Evolutionary conservation across 2,113 vertebrate genomes (phyloP).

Genomic region (Sturnira hondurensis): DNA sequence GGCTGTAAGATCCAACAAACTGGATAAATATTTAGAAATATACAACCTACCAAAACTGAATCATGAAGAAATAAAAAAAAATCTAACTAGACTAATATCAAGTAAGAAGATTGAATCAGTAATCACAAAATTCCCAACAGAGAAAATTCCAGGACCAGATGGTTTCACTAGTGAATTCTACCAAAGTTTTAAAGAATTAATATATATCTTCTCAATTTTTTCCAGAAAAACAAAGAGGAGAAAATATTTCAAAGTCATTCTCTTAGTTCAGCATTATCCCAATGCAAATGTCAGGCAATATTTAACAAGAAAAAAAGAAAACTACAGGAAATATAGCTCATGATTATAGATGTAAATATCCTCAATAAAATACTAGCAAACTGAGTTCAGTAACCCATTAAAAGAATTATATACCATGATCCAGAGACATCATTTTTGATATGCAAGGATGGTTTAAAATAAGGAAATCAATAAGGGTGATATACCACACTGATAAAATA

Average conservation of each 20-base stretch:
- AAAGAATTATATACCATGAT: neutral
- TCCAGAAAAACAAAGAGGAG: neutral
- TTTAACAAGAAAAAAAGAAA: neutral
- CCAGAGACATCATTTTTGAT: neutral
- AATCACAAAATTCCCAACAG: neutral
- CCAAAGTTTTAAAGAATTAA: neutral
- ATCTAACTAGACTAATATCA: neutral
- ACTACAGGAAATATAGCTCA: neutral
- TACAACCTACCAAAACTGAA: neutral
- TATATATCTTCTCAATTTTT: neutral
- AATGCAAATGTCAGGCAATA: neutral
- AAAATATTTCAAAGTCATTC: neutral
- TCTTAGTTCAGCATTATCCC: neutral
- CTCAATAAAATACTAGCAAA: neutral
- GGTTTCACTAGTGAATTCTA: neutral
- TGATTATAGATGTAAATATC: neutral
- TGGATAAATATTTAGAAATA: neutral
- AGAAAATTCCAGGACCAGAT: neutral
- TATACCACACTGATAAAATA: neutral
- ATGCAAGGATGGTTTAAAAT: neutral
- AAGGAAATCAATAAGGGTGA: neutral
- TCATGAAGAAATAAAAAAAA: neutral
- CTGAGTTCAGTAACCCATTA: neutral
- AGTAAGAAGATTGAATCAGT: neutral
- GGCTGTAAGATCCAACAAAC: neutral